Base-by-base conservation (phyloP, 2,797 vertebrate species). In the Macropodus opercularis region DNA sequence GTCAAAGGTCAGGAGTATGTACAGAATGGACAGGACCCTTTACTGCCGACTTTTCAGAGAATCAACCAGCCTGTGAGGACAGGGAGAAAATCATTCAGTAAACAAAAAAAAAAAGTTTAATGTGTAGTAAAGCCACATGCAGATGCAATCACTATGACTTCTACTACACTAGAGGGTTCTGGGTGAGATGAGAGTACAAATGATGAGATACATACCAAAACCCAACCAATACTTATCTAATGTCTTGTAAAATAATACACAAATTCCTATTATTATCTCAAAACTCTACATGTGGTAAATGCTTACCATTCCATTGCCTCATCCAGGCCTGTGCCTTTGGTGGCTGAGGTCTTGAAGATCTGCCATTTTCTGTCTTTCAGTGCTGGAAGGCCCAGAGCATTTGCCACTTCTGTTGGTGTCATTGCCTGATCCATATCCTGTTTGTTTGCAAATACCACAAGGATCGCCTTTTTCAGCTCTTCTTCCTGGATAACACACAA, bases 381-480 rank as follows among this genome's bases (percentile, higher is more conserved):
- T 21, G 95, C 96, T 0, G 97, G 94, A 44, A 99, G 91, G 18
- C 98, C 98, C 2, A 99, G 92, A 0, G 96, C 84, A 0, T 95
- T 98, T 22, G 98, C 98, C 85, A 99, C 97, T 86, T 99, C 98
- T 2, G 97, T 92, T 34, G 97, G 96, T 0, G 96, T 97, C 96
- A 99, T 98, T 2, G 98, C 96, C 85, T 97, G 96, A 56, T 98
- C 96, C 97, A 99, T 99, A 79, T 99, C 98, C 87, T 99, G 98
- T 75, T 99, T 99, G 83, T 99, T 99, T 32, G 98, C 98, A 89
- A 99, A 99, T 50, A 99, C 98, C 74, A 99, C 95, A 72, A 99
- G 87, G 88, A 99, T 98, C 4, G 98, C 97, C 86, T 99, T 99
- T 89, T 97, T 98, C 79, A 99, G 81, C 83, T 99, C 97, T 63